Conservation (phyloP, 2,797 vertebrate species). For the Helicolenus hilgendorfi region DNA sequence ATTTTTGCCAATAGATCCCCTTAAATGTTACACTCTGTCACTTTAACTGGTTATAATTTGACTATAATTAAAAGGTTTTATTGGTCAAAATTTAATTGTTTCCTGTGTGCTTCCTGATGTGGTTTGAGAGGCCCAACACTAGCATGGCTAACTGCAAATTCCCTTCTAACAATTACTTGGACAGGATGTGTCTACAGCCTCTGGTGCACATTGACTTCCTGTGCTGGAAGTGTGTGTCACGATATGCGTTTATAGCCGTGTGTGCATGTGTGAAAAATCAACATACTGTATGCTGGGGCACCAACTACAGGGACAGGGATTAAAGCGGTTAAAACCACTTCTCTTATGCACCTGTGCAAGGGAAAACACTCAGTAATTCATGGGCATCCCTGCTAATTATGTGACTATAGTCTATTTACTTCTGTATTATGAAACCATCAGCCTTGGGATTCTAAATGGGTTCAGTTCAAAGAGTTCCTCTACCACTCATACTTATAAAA, state of each 20-base stretch:
- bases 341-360: constrained; percentile 68
- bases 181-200: neutral
- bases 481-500: constrained; percentile 83
- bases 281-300: neutral
- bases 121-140: constrained; percentile 26
- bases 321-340: constrained; percentile 5
- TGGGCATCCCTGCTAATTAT: constrained; percentile 78
- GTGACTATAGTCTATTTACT: constrained; percentile 76
- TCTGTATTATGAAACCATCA: constrained; percentile 81
- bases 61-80: constrained; percentile 35
- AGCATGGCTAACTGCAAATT: neutral
- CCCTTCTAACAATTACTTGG: constrained; percentile 17
- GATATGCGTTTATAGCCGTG: neutral
- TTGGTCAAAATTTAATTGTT: constrained; percentile 25
- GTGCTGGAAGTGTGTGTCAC: neutral
- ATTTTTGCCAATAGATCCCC: no score
- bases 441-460: constrained; percentile 77
- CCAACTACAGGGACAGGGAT: neutral
- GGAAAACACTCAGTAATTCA: constrained; percentile 67
- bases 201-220: neutral
- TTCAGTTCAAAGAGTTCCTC: constrained; percentile 82
- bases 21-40: neutral
- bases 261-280: constrained; percentile 6
- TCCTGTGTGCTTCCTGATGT: constrained; percentile 34
- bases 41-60: constrained; percentile 32